phyloP scores from a whole-genome alignment of 1,140 invertebrate genomes.

The Cherax quadricarinatus region DNA sequence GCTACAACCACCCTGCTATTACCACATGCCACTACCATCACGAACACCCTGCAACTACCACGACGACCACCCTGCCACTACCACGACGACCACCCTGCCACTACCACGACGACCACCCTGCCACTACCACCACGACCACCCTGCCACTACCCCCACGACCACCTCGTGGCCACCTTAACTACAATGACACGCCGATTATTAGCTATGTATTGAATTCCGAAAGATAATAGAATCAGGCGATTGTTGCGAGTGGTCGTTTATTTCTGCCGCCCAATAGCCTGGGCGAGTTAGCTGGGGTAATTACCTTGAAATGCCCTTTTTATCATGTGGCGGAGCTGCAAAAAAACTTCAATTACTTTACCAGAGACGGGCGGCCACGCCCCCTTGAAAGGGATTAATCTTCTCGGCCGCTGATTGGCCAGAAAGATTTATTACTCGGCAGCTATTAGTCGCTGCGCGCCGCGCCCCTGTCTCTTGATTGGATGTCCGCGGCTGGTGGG shows the following conservation, averaged over 20 bases:
- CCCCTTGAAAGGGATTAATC: constrained; percentile 22
- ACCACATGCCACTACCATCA: background rate
- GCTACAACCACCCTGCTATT: too few species aligned
- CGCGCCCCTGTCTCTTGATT: background rate
- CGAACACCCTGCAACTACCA: background rate
- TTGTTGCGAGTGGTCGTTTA: background rate
- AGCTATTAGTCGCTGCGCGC: background rate
- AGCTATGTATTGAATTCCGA: constrained; percentile 27
- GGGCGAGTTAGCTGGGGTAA: constrained; percentile 36
- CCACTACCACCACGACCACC: background rate
- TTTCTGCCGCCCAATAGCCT: constrained; percentile 39
- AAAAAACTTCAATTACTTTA: constrained; percentile 46
- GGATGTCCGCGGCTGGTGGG: background rate
- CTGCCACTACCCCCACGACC: background rate
- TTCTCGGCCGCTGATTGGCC: constrained; percentile 34
- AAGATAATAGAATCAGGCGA: constrained; percentile 49
- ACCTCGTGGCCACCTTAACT: background rate
- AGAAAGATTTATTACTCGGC: constrained; percentile 22
- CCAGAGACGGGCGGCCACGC: background rate
- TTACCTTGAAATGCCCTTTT: constrained; percentile 54
- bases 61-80: background rate
- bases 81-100: background rate
- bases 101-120: background rate
- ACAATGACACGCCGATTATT: background rate
- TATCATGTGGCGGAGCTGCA: constrained; percentile 38